Base-by-base conservation (phyloP, 2,113 vertebrate genomes). In the Gymnarchus niloticus region DNA sequence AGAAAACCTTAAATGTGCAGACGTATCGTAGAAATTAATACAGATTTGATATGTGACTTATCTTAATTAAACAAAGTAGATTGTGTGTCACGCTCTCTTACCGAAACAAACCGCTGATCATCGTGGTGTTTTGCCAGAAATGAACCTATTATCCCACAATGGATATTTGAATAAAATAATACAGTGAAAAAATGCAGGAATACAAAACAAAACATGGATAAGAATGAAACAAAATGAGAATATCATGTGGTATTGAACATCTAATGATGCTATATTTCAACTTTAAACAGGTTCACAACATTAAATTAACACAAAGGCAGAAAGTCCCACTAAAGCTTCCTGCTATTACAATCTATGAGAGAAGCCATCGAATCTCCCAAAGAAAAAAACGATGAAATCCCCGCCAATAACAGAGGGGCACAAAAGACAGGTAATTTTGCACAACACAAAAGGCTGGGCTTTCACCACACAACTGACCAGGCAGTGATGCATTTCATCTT, bases 261-360 rank as follows among this genome's bases (percentile, higher is more conserved):
- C 33, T n/a, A n/a, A n/a, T 77, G 14, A 2, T 2, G 28, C 46
- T 77, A 59, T 19, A 49, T 28, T 52, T n/a, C 25, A 14, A 48
- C n/a, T 61, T 73, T 49, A 84, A 84, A 51, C 44, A 49, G 44
- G 44, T 46, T 61, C 21, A 84, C 57, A 84, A 49, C 59, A 56
- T 78, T 85, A 85, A 77, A 85, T 85, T 51, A 78, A 46, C 65
- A 85, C 69, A 85, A 77, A 85, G 33, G 69, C 19, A 49, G 44
- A 76, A 76, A 78, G 37, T 33, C 33, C 51, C 84, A 85, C 56
- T 41, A 77, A 85, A 56, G 10, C 10, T 56, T 19, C 65, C 51
- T 44, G 28, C 84, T 73, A 56, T 73, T 73, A 85, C 33, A 14
- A 52, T 54, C 61, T 84, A 49, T 9, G 49, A 54, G 81, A 19